phyloP scores from a whole-genome alignment of 2,113 vertebrate species.

The Todiramphus saurophagus region DNA sequence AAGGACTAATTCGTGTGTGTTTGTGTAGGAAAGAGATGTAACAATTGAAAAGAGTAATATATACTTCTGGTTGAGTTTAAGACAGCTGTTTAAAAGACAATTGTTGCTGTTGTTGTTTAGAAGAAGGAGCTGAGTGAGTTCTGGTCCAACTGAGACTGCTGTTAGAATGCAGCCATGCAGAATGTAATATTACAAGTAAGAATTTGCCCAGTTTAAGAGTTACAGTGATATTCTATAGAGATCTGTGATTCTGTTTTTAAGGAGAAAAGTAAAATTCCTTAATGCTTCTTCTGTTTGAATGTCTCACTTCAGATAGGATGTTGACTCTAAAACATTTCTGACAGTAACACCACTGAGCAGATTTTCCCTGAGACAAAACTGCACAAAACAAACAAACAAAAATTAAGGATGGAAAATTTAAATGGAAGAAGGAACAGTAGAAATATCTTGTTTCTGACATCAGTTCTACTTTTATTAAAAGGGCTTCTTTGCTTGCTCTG shows the following conservation, averaged over 20 bases:
- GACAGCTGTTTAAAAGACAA: background rate
- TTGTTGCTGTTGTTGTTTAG: background rate
- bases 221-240: background rate
- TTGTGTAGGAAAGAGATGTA: background rate
- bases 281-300: background rate
- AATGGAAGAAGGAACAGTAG: background rate
- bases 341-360: background rate
- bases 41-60: background rate
- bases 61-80: background rate
- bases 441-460: background rate
- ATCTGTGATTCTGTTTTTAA: background rate
- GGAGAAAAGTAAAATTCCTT: background rate
- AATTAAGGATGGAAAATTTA: background rate
- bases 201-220: background rate
- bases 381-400: background rate
- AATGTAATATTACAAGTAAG: background rate
- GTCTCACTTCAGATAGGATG: background rate
- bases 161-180: background rate
- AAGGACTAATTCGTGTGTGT: background rate
- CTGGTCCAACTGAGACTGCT: background rate
- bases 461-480: background rate
- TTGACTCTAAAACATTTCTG: background rate
- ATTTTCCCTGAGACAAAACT: background rate
- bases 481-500: background rate
- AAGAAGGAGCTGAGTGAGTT: background rate